A percentile compares a stretch with the other conserved stretches of the same genome.
Conservation (phyloP, 2,797 vertebrate genomes). For the Buceros bicornis region DNA sequence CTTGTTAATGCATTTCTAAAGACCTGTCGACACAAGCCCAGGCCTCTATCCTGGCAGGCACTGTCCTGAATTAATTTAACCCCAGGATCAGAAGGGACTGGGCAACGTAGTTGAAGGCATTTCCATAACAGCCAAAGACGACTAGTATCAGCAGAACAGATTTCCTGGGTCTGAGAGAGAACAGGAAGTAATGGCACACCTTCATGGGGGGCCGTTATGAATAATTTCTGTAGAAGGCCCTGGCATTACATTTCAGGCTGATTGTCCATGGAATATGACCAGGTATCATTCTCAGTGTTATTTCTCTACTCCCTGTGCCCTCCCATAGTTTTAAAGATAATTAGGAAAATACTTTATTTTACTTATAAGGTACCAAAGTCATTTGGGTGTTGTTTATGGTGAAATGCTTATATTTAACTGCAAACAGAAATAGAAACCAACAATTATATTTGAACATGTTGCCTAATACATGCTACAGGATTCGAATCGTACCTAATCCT, state of each 20-base stretch:
- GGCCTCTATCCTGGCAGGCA: neutral
- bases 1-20: constrained; percentile 61
- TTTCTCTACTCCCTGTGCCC: neutral
- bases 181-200: constrained; percentile 34
- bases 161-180: neutral
- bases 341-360: neutral
- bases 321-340: neutral
- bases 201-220: neutral
- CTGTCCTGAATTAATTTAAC: constrained; percentile 20
- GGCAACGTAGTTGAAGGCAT: neutral
- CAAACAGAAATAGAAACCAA: neutral
- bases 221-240: constrained; percentile 47
- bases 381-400: neutral
- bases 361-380: neutral
- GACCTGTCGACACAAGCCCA: constrained; percentile 10
- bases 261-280: constrained; percentile 31
- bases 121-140: neutral
- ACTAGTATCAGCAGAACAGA: neutral
- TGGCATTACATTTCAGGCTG: constrained; percentile 58
- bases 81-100: neutral
- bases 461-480: neutral
- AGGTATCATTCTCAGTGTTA: neutral
- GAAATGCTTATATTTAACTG: neutral
- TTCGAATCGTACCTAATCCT: neutral
- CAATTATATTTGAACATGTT: neutral